Conservation (phyloP, 2,888 invertebrate species). For the Tethea ocularis region DNA sequence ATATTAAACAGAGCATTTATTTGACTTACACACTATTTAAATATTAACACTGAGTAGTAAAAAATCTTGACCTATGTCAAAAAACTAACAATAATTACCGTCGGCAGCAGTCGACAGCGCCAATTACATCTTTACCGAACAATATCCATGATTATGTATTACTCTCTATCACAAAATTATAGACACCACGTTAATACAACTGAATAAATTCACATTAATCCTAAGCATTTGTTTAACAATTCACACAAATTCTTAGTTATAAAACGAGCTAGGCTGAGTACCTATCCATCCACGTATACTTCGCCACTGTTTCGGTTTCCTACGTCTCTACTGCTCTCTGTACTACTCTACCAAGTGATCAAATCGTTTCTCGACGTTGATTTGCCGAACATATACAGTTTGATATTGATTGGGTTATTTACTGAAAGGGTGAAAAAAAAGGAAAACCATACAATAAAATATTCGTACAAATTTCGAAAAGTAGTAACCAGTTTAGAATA, state of each 20-base stretch:
- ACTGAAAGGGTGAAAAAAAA: too few relatives aligned
- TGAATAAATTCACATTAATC: background rate
- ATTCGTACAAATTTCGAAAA: too few relatives aligned
- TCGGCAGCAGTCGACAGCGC: background rate
- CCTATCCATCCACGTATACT: background rate
- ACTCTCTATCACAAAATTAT: too few relatives aligned
- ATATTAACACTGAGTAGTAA: background rate
- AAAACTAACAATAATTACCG: background rate
- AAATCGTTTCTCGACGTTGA: background rate
- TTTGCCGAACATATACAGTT: too few relatives aligned
- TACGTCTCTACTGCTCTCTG: too few relatives aligned
- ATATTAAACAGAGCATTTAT: slow-evolving; percentile 1
- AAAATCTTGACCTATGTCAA: background rate
- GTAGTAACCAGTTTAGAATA: too few relatives aligned
- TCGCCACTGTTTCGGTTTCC: too few relatives aligned
- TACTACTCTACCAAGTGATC: background rate
- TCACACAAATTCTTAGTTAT: background rate
- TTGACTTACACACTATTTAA: background rate
- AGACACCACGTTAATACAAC: background rate
- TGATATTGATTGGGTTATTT: too few relatives aligned
- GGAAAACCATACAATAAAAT: too few relatives aligned
- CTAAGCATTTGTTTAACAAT: background rate
- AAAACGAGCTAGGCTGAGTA: background rate
- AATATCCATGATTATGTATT: background rate
- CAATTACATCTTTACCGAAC: background rate